A percentile compares a stretch with the other conserved stretches of the same genome.
phyloP scores from a whole-genome alignment of 2,113 vertebrate species.

The Paraplagusia blochii region DNA sequence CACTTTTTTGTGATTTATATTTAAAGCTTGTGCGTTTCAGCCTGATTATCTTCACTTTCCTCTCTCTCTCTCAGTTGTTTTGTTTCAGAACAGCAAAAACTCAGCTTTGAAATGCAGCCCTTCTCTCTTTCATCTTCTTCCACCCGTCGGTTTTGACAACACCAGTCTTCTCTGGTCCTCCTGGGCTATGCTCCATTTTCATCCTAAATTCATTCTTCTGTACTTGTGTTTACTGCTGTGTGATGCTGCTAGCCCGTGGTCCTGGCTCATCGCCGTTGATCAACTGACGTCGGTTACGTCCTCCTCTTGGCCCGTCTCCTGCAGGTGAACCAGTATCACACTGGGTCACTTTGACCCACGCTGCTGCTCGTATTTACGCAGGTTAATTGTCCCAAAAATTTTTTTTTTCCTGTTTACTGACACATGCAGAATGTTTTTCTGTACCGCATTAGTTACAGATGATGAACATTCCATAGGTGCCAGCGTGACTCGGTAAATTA shows the following conservation, averaged over 20 bases:
- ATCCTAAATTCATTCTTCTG: conserved; percentile 3
- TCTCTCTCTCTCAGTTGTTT: too few species aligned
- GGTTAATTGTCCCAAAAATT: conserved; percentile 2
- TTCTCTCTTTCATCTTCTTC: not conserved
- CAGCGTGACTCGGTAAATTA: conserved; percentile 21
- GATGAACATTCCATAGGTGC: conserved; percentile 30
- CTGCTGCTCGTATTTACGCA: conserved; percentile 5
- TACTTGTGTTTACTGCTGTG: conserved; percentile 24
- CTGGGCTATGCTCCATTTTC: conserved; percentile 12
- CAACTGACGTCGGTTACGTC: conserved; percentile 43
- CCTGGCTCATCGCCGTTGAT: conserved; percentile 23
- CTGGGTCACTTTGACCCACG: conserved; percentile 57
- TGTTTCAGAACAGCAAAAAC: not conserved
- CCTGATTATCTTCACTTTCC: too few species aligned
- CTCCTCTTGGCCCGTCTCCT: conserved; percentile 43
- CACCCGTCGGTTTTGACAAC: not conserved
- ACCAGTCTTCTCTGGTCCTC: conserved; percentile 1
- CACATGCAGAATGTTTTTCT: conserved; percentile 1
- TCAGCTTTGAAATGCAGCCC: conserved; percentile 2
- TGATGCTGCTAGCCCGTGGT: conserved; percentile 28
- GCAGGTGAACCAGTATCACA: conserved; percentile 35
- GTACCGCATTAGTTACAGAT: not conserved
- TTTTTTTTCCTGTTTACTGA: conserved; percentile 6
- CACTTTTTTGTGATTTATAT: too few species aligned
- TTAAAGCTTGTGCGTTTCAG: too few species aligned